phyloP scores from a whole-genome alignment of 2,113 vertebrate genomes.

The Bucco capensis region DNA sequence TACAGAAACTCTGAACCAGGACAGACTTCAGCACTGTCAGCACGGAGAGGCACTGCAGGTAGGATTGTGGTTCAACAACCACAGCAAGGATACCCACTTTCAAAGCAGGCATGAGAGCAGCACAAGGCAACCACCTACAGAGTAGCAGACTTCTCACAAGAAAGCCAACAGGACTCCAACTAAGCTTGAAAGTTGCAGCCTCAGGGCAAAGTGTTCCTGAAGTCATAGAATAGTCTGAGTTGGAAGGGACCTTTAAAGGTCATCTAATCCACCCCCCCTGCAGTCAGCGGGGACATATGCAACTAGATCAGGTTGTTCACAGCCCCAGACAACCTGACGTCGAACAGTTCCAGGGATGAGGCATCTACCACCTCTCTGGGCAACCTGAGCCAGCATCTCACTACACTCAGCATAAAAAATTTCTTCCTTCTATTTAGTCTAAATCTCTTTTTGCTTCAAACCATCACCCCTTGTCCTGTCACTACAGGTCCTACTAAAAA shows the following conservation, averaged over 20 bases:
- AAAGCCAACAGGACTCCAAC: background rate
- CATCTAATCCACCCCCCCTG: background rate
- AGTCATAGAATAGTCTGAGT: background rate
- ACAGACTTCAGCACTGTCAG: rapidly evolving
- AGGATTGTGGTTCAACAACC: background rate
- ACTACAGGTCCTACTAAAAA: background rate
- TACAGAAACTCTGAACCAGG: background rate
- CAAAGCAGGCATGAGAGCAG: background rate
- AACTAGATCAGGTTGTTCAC: background rate
- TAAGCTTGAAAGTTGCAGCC: background rate
- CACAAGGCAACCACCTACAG: background rate
- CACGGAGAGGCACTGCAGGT: rapidly evolving
- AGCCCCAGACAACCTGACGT: background rate
- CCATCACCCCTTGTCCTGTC: background rate
- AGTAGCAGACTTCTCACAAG: background rate
- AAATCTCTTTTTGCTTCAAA: background rate
- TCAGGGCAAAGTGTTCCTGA: background rate
- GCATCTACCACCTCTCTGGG: background rate
- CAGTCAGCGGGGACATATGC: background rate
- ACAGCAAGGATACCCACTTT: too few species aligned
- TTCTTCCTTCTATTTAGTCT: background rate
- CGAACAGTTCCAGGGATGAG: background rate
- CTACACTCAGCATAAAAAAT: background rate
- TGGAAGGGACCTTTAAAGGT: background rate
- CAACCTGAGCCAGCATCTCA: background rate